Evolutionary conservation across 2,888 invertebrate genomes (phyloP), one percentile per base, ranked within the genome.

Genomic region (Philereme vetulata): DNA sequence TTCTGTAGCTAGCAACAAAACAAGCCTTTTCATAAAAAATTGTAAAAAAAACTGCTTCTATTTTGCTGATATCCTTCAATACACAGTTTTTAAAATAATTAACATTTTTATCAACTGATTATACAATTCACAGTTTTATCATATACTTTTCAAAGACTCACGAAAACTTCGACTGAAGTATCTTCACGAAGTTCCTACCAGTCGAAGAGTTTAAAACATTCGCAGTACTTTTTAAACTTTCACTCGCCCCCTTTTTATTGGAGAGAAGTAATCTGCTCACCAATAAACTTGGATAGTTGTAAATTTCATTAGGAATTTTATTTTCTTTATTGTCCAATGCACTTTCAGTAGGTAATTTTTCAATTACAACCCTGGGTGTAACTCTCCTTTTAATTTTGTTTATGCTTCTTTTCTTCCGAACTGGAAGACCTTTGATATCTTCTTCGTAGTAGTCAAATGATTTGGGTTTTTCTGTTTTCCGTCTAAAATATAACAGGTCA

Each of bases 361-460:
- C 40, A 59, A 56, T 34, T 10, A 53, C 32, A 44, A 46, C 54
- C 43, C 11, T 46, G 47, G 34, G 32, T 44, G 35, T 9, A 35
- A 50, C 47, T 59, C 63, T 56, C 42, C 48, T 52, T 36, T 49
- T 45, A 6, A 49, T 8, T 35, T 33, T 43, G 5, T 56, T 40
- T 46, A 71, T 65, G 44, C 68, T 70, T 66, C 88, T 75, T 60
- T 78, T 81, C 58, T 61, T 82, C 51, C 87, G 76, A 9, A 83
- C 71, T 11, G 87, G 86, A 9, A 85, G 68, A n/a, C 86, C 87
- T 76, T 78, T 85, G 5, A 82, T 70, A 50, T 84, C 84, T n/a
- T 86, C 82, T 32, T 86, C 86, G 53, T 87, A 86, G 44, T 88
- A 86, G 49, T 86, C 84, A 6, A 72, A 70, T n/a, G 75, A 50